Percentiles rank a stretch among this genome's conserved stretches.
phyloP scores from a whole-genome alignment of 2,113 vertebrate genomes.

The Phalacrocorax aristotelis region DNA sequence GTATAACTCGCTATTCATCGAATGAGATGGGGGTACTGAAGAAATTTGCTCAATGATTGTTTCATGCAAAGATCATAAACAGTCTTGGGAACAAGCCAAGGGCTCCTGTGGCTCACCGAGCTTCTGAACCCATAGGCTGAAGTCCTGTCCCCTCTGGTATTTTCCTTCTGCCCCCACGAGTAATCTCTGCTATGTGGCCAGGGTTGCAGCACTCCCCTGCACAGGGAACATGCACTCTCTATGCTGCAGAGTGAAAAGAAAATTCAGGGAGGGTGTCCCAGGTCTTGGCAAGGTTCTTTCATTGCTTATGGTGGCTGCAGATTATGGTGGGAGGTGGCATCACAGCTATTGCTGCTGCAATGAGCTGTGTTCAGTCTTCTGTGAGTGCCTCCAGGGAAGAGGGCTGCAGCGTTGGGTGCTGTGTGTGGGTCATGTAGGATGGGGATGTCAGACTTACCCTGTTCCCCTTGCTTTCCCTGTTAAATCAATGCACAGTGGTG shows the following conservation, averaged over 20 bases:
- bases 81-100: background rate
- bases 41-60: background rate
- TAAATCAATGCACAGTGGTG: background rate
- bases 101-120: background rate
- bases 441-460: background rate
- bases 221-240: accelerated
- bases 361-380: background rate
- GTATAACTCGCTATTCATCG: background rate
- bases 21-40: background rate
- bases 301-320: background rate
- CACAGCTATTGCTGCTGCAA: background rate
- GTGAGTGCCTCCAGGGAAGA: background rate
- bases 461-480: background rate
- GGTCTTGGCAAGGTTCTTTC: background rate
- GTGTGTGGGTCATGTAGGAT: background rate
- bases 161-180: background rate
- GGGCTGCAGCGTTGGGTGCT: background rate
- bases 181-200: background rate
- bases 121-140: background rate
- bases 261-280: background rate
- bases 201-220: background rate
- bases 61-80: conserved; percentile 6
- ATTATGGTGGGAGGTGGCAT: background rate
- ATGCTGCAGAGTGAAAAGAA: background rate
- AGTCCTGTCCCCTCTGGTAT: background rate